Evolutionary conservation across 2,113 vertebrate species (phyloP).

Genomic region (Daphoenositta chrysoptera): DNA sequence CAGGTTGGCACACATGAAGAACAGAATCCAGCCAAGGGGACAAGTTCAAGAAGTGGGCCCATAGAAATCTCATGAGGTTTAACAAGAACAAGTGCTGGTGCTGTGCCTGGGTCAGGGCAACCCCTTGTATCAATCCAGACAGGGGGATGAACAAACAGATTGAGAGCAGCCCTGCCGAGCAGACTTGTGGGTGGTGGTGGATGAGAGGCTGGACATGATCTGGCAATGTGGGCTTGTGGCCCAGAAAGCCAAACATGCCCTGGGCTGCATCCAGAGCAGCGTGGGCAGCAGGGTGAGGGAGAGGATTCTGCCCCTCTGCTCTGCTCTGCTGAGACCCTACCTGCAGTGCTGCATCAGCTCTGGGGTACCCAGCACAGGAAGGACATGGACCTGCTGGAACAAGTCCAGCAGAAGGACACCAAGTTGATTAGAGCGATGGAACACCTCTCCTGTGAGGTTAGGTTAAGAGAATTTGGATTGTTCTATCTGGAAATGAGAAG

Average conservation of each 20-base stretch:
- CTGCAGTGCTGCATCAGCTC: fast-evolving
- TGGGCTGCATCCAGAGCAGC: not conserved
- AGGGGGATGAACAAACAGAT: not conserved
- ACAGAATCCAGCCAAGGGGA: not conserved
- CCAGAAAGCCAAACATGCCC: fast-evolving
- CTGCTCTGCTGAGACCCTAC: not conserved
- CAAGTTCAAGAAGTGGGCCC: not conserved
- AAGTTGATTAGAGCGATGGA: not conserved
- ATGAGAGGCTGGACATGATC: not conserved
- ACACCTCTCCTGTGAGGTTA: not conserved
- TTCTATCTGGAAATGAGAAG: not conserved
- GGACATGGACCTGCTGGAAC: not conserved
- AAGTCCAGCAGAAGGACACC: not conserved
- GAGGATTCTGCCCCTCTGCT: not conserved
- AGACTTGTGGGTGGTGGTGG: not conserved
- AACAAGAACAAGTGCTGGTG: not conserved
- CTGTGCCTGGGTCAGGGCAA: not conserved
- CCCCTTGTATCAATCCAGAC: not conserved
- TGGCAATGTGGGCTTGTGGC: no score
- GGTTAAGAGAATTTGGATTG: not conserved
- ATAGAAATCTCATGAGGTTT: not conserved
- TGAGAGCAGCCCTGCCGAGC: fast-evolving
- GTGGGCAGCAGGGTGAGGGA: fast-evolving
- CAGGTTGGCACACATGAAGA: not conserved
- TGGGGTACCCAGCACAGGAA: no score